A percentile compares a stretch with the other conserved stretches of the same genome.
phyloP scores from a whole-genome alignment of 1,140 invertebrate species.

The Cylas formicarius region DNA sequence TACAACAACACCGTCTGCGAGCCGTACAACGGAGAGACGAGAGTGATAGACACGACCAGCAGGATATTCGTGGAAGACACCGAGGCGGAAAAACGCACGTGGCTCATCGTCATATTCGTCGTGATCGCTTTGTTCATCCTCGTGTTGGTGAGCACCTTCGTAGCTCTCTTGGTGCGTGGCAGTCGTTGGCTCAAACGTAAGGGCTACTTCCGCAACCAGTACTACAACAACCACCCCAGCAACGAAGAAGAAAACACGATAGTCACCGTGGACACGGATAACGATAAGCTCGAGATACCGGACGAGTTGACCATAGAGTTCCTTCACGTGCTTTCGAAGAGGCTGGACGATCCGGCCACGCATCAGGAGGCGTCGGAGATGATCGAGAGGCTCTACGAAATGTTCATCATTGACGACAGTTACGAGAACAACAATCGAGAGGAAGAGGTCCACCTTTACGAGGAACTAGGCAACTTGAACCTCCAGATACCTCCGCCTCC shows the following conservation, averaged over 20 bases:
- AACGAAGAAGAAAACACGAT: constrained; percentile 44
- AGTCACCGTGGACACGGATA: constrained; percentile 42
- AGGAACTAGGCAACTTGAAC: constrained; percentile 50
- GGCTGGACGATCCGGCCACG: constrained; percentile 63
- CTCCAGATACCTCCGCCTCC: constrained; percentile 39
- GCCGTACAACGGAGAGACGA: constrained; percentile 41
- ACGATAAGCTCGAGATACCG: constrained; percentile 56
- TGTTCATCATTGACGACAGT: constrained; percentile 66
- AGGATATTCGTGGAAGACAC: constrained; percentile 32
- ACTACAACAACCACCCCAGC: constrained; percentile 28
- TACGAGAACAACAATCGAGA: constrained; percentile 54
- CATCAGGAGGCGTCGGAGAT: constrained; percentile 67
- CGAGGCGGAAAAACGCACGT: constrained; percentile 19
- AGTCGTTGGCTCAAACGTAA: constrained; percentile 49
- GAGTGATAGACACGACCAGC: constrained; percentile 40
- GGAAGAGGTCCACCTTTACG: constrained; percentile 58
- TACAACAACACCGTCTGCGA: constrained; percentile 44
- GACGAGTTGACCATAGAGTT: constrained; percentile 69
- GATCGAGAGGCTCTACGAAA: constrained; percentile 70
- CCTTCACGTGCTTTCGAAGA: constrained; percentile 58
- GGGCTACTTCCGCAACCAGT: constrained; percentile 41
- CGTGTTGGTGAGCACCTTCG: constrained; percentile 44
- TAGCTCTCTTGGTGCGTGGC: constrained; percentile 46
- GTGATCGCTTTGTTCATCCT: constrained; percentile 44
- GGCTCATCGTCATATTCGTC: constrained; percentile 34